These are phyloP conservation scores for Semicossyphus pulcher DNA, from an alignment of 2,113 vertebrate species.

Conservation along the genomic window DNA sequence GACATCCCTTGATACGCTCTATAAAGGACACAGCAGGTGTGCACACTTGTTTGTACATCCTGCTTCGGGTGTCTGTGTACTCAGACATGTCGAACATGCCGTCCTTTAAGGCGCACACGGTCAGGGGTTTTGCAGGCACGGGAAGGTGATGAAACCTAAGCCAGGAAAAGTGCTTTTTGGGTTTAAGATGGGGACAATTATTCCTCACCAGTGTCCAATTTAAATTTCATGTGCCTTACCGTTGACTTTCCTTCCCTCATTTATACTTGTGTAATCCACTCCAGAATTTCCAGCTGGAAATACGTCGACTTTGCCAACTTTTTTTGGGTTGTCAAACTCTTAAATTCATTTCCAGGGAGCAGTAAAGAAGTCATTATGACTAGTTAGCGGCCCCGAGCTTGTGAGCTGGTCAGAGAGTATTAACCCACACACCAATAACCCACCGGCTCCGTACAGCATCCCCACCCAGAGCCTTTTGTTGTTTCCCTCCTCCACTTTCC, in stretches of 20 bases:
- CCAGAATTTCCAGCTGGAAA: constrained; percentile 22
- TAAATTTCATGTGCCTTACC: background rate
- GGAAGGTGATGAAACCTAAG: no score
- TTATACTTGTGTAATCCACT: constrained; percentile 3
- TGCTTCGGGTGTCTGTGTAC: background rate
- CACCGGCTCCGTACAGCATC: constrained; percentile 49
- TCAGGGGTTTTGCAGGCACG: background rate
- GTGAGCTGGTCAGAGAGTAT: constrained; percentile 52
- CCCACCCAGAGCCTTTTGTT: constrained; percentile 67
- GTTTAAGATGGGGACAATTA: background rate
- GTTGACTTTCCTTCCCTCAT: constrained; percentile 6
- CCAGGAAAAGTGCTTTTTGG: background rate
- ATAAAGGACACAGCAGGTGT: background rate
- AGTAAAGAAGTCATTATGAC: constrained; percentile 19
- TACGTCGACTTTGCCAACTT: constrained; percentile 24
- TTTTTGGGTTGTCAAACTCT: constrained; percentile 27
- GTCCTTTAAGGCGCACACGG: background rate
- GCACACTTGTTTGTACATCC: background rate
- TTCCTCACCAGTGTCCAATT: background rate
- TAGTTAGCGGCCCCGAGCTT: constrained; percentile 27
- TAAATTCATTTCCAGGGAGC: constrained; percentile 33
- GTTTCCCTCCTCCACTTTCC: constrained; percentile 79
- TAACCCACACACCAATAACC: constrained; percentile 56
- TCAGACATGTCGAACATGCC: background rate
- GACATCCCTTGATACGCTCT: no score